Conservation (phyloP, 2,113 vertebrate genomes). For the Hippocampus barbouri region DNA sequence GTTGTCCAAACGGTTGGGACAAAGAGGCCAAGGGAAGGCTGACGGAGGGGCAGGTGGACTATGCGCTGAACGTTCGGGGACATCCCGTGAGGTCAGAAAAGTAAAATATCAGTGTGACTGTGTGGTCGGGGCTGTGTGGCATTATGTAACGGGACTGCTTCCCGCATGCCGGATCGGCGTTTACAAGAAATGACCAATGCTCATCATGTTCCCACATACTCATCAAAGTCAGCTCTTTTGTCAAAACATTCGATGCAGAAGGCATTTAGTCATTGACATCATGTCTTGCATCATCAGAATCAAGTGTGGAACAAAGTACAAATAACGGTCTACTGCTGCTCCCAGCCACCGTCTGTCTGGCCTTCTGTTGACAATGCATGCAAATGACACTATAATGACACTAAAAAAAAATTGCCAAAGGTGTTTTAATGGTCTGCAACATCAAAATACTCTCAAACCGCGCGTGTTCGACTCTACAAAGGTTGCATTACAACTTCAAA, state of each 20-base stretch:
- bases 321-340: too few relatives aligned
- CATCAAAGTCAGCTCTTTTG: background rate
- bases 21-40: conserved; percentile 11
- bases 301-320: too few relatives aligned
- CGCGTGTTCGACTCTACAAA: too few relatives aligned
- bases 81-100: conserved; percentile 6
- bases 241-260: background rate
- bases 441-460: too few relatives aligned
- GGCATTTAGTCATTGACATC: background rate
- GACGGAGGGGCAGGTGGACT: conserved; percentile 22
- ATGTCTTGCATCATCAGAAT: too few relatives aligned
- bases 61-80: conserved; percentile 19
- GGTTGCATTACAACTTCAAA: background rate
- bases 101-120: background rate
- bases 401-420: too few relatives aligned
- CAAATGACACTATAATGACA: too few relatives aligned
- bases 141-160: background rate
- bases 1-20: conserved; percentile 39
- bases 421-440: too few relatives aligned
- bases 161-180: conserved; percentile 2
- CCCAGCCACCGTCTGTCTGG: too few relatives aligned
- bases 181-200: background rate
- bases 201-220: background rate
- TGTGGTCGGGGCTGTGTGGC: background rate
- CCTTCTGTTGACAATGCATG: too few relatives aligned